Percentiles rank a stretch among this genome's conserved stretches.
Evolutionary conservation across 2,113 vertebrate genomes (phyloP).

Genomic region (Thamnaconus septentrionalis): DNA sequence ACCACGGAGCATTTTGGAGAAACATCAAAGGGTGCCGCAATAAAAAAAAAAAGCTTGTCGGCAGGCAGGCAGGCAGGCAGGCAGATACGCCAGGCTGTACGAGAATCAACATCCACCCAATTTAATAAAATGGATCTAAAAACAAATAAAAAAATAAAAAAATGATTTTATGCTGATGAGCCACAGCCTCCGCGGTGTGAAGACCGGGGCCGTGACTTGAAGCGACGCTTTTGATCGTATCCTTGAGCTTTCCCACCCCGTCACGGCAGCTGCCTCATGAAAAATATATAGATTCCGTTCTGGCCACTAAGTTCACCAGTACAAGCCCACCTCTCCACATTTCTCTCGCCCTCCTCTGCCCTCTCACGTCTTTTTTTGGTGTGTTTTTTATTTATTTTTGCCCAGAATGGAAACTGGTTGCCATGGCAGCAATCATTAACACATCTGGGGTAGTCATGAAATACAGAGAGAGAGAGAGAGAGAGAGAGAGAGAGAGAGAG

Average conservation of each 20-base stretch:
- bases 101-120: neutral
- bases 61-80: neutral
- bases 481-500: too few relatives aligned
- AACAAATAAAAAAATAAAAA: conserved; percentile 3
- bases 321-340: conserved; percentile 25
- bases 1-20: conserved; percentile 39
- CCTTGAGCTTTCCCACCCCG: conserved; percentile 52
- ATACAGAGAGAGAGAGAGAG: conserved; percentile 16
- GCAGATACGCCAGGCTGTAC: conserved; percentile 4
- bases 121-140: conserved; percentile 13
- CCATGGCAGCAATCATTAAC: conserved; percentile 75
- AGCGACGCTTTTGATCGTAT: conserved; percentile 56
- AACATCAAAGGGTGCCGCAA: conserved; percentile 50
- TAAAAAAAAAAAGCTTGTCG: neutral
- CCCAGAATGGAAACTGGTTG: conserved; percentile 65
- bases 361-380: conserved; percentile 1
- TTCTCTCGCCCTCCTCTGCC: conserved; percentile 39
- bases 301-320: conserved; percentile 63
- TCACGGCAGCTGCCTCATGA: conserved; percentile 67
- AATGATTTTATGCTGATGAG: conserved; percentile 51
- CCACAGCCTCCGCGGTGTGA: conserved; percentile 11
- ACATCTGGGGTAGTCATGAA: conserved; percentile 72
- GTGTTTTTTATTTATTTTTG: conserved; percentile 23
- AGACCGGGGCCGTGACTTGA: conserved; percentile 56
- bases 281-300: conserved; percentile 68